Conservation (phyloP, 2,888 invertebrate genomes). For the Macrophya annulata region DNA sequence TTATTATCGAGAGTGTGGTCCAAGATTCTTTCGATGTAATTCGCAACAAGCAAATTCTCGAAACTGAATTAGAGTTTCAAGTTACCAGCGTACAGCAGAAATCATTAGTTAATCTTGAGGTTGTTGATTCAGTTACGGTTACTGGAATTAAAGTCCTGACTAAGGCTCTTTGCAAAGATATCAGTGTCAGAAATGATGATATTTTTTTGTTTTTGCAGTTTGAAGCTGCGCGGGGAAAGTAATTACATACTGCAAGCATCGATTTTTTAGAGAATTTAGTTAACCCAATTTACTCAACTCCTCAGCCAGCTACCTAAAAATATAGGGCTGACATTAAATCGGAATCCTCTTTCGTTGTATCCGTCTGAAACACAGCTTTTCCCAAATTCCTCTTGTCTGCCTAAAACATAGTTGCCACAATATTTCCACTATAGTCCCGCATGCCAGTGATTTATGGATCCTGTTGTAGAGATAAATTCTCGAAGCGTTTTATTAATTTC, state of each 20-base stretch:
- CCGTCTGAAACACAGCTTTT: too few species aligned
- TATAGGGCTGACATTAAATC: not conserved
- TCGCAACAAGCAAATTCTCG: not conserved
- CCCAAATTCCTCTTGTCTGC: too few species aligned
- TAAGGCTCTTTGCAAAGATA: not conserved
- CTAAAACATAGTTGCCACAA: too few species aligned
- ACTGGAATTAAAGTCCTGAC: not conserved
- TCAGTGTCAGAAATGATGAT: not conserved
- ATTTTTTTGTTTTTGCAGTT: not conserved
- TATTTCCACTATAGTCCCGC: too few species aligned
- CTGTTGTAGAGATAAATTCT: too few species aligned
- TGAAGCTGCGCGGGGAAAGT: not conserved
- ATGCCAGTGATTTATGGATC: too few species aligned
- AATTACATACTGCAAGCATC: not conserved
- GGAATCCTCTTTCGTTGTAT: too few species aligned
- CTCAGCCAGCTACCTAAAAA: not conserved
- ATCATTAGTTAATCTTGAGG: not conserved
- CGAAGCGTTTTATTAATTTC: too few species aligned
- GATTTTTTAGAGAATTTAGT: not conserved
- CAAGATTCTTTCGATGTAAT: not conserved
- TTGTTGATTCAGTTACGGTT: not conserved
- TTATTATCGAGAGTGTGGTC: not conserved
- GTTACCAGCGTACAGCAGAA: not conserved
- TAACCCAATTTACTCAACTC: not conserved
- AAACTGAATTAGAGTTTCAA: not conserved